Base-by-base conservation (phyloP, 2,113 vertebrate genomes). In the Zingel zingel region DNA sequence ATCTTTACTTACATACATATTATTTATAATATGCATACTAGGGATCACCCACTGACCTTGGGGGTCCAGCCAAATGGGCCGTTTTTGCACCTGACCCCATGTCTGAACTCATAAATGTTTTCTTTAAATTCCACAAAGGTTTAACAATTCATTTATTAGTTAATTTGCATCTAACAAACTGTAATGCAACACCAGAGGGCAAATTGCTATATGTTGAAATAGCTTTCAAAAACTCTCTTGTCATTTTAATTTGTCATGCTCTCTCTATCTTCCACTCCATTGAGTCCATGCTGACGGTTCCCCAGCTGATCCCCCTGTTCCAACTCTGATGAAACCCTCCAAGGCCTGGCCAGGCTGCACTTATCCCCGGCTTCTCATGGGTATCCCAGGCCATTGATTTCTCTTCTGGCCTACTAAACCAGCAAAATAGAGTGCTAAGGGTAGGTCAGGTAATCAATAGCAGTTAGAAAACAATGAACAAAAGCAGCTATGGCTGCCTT, bases 381-480 rank as follows among this genome's bases (percentile, higher is more conserved):
- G 91, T 58, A 82, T 89, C 85, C 69, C 39, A 74, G 78, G 5
- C 48, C 75, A 95, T 94, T 88, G 90, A 94, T 93, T 93, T 90
- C 74, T 82, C 88, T 51, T 58, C 74, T 79, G 74, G 74, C 81
- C 54, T 70, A 78, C 67, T 67, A 91, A 88, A 91, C 69, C 77
- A 82, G 82, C 86, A 64, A 80, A 84, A 89, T 73, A 83, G 85
- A 90, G 79, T 53, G 62, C 86, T 79, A 77, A 9, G 71, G 47
- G 51, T 57, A 27, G 65, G 79, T 87, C 87, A 74, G 50, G 12
- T 50, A 57, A 92, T 94, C 91, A 83, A 94, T 94, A 88, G 23
- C 74, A 47, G 61, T 86, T 84, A 81, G 63, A 90, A 82, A 87
- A 92, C 82, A 85, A 85, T 78, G 82, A 79, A 78, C 66, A 72